phyloP scores from a whole-genome alignment of 1,140 invertebrate genomes.

The Yoshiicerus persimilis region DNA sequence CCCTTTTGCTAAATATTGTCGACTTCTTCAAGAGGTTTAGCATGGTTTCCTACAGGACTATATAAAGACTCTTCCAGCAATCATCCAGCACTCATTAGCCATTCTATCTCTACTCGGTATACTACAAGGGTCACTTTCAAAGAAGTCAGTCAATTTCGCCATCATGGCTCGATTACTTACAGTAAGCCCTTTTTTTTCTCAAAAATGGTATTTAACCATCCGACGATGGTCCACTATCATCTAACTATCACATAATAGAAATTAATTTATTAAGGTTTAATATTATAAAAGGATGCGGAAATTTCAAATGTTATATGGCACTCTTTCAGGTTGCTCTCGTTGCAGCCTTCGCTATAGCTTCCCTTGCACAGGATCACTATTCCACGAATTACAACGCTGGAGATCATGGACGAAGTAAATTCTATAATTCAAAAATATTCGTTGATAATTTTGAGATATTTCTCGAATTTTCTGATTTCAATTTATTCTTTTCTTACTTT shows the following conservation, averaged over 20 bases:
- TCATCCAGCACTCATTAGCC: background rate
- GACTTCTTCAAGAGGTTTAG: background rate
- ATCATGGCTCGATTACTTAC: slow-evolving; percentile 24
- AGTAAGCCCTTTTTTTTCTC: background rate
- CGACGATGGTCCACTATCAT: no score
- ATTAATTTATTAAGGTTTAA: no score
- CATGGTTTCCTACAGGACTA: background rate
- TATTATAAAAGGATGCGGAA: background rate
- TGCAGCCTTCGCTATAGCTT: slow-evolving; percentile 14
- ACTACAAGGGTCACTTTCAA: background rate
- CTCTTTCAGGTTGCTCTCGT: slow-evolving; percentile 29
- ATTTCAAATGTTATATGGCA: background rate
- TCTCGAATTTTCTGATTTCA: no score
- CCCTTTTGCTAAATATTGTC: background rate
- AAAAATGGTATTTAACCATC: no score
- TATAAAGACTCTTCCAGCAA: background rate
- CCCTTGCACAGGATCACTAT: slow-evolving; percentile 14
- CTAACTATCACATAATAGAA: no score
- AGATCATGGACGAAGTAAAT: slow-evolving; percentile 19
- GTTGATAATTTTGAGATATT: no score
- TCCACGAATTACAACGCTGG: slow-evolving; percentile 45
- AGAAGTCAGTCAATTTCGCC: background rate
- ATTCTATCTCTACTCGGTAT: background rate
- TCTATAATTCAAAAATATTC: no score
- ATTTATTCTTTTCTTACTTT: no score